Percentiles rank a stretch among this genome's conserved stretches.
Evolutionary conservation across 2,113 vertebrate species (phyloP).

Genomic region (Symphodus melops): DNA sequence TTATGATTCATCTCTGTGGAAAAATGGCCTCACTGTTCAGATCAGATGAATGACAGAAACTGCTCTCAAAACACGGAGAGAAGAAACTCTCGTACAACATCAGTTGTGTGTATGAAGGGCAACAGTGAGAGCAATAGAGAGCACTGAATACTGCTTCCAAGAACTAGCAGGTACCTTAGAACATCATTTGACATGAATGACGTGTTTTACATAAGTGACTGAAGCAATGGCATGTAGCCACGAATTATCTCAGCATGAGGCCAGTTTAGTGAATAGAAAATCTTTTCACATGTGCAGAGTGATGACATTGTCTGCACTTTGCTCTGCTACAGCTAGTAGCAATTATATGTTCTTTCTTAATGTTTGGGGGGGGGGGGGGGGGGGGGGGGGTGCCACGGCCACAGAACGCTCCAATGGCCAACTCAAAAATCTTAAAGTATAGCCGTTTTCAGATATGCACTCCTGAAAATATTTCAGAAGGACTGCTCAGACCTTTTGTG

Average conservation of each 20-base stretch:
- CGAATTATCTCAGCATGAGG: constrained; percentile 51
- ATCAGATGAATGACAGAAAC: constrained; percentile 27
- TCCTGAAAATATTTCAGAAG: too few relatives aligned
- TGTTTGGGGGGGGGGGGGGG: background rate
- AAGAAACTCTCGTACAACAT: background rate
- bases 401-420: too few relatives aligned
- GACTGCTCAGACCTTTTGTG: too few relatives aligned
- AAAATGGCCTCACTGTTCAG: constrained; percentile 25
- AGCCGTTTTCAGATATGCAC: too few relatives aligned
- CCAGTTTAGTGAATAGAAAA: constrained; percentile 10
- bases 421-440: too few relatives aligned
- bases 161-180: constrained; percentile 21
- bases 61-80: background rate
- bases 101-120: background rate
- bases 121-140: too few relatives aligned
- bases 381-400: too few relatives aligned
- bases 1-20: constrained; percentile 55
- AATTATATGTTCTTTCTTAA: background rate
- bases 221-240: constrained; percentile 28
- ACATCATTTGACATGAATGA: constrained; percentile 36
- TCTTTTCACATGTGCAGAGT: constrained; percentile 22
- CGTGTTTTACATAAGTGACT: constrained; percentile 36
- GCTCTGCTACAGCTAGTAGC: background rate
- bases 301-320: constrained; percentile 1
- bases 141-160: background rate